phyloP scores from a whole-genome alignment of 1,140 invertebrate genomes.

The Galendromus occidentalis region DNA sequence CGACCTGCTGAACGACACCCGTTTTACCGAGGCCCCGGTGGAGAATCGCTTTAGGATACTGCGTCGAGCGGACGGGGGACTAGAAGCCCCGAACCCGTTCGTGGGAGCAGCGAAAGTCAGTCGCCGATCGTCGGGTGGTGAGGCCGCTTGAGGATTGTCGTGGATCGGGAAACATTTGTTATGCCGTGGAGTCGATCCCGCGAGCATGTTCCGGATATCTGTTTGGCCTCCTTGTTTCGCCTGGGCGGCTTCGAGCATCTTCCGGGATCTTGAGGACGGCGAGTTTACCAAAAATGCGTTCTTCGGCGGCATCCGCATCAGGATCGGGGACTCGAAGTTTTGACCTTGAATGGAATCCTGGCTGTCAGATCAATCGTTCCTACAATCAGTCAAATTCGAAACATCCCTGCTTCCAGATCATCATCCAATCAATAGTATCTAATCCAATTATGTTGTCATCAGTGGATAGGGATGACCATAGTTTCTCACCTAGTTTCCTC shows the following conservation, averaged over 20 bases:
- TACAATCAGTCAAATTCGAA: not conserved
- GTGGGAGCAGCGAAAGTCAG: not conserved
- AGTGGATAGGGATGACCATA: too few species aligned
- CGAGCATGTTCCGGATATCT: not conserved
- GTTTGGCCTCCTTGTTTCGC: not conserved
- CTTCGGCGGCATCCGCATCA: not conserved
- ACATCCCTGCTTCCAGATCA: too few species aligned
- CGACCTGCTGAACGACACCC: not conserved
- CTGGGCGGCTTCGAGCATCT: constrained; percentile 1
- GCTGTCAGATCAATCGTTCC: not conserved
- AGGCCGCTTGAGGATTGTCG: not conserved
- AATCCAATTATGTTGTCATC: too few species aligned
- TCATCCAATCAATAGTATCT: too few species aligned
- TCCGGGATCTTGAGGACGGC: not conserved
- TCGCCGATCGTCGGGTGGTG: not conserved
- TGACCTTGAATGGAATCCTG: not conserved
- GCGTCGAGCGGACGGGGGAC: not conserved
- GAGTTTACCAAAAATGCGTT: not conserved
- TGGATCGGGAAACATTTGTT: not conserved
- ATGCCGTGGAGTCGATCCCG: not conserved
- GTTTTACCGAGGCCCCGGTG: not conserved
- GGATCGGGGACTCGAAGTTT: not conserved
- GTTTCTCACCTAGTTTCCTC: not conserved
- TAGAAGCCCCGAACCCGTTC: not conserved
- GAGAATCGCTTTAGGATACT: constrained; percentile 5